These are phyloP conservation scores for Zeus faber DNA, from an alignment of 2,113 vertebrate genomes.

Conservation along the genomic window DNA sequence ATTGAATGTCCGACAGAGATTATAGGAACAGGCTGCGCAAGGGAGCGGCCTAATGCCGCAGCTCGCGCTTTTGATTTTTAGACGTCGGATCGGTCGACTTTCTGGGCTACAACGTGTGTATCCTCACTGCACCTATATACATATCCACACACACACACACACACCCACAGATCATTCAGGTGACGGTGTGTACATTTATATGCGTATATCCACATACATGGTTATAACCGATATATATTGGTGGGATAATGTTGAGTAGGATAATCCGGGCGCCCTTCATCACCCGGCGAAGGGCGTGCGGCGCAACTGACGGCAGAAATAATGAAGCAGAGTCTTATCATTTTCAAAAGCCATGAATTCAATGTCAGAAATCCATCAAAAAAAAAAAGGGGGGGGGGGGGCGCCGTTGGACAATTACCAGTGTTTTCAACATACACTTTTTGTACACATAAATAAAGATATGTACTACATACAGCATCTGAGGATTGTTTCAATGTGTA, in stretches of 20 bases:
- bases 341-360: conserved; percentile 49
- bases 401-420: conserved; percentile 46
- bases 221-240: conserved; percentile 27
- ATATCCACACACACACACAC: conserved; percentile 46
- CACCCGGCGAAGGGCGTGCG: not conserved
- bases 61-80: not conserved
- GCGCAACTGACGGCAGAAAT: conserved; percentile 21
- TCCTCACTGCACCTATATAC: conserved; percentile 35
- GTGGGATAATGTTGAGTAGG: conserved; percentile 8
- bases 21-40: not conserved
- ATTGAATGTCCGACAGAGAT: not conserved
- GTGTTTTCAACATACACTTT: conserved; percentile 65
- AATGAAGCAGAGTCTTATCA: conserved; percentile 24
- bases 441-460: conserved; percentile 73
- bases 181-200: conserved; percentile 40
- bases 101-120: conserved; percentile 9
- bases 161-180: conserved; percentile 35
- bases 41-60: not conserved
- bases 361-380: conserved; percentile 26
- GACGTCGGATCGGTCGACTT: conserved; percentile 6
- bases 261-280: conserved; percentile 7
- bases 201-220: conserved; percentile 37
- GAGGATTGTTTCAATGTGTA: conserved; percentile 2
- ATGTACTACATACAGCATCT: conserved; percentile 41
- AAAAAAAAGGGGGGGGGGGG: too few species aligned